Evolutionary conservation across 2,888 invertebrate species (phyloP), one percentile per base, ranked within the genome.

Genomic region (Eupithecia tripunctaria): DNA sequence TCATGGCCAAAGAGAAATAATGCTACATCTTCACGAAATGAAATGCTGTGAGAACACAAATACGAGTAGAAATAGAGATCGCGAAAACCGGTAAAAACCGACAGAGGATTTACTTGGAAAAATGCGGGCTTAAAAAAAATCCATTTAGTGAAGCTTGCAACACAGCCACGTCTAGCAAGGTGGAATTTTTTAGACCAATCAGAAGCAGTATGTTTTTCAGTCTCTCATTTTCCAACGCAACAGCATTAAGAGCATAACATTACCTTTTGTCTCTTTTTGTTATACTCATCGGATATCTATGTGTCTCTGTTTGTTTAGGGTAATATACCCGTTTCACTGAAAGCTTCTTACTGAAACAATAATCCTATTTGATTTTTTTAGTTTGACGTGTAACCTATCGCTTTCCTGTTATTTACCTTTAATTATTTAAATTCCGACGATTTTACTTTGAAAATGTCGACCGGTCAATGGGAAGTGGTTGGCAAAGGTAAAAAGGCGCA

Each of bases 391-490:
- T 93, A 89, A 89, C 86, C 85, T 89, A 86, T 86, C 86, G 86
- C 89, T 89, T 90, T 89, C 84, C 80, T 81, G 86, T 86, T 91
- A 91, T 91, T 92, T 93, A 91, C 89, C 88, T 89, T 87, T 88
- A 85, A 83, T 85, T 85, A 75, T 80, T 82, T 79, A 78, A 81
- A 81, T 81, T 81, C 78, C 79, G 65, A 68, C 59, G 69, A 79
- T 78, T 84, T 84, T 72, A 79, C 76, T 75, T 25, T 76, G 83
- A 91, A 77, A 80, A 94, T 94, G 94, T 93, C 94, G 79, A 92
- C 87, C 81, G 95, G 95, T 85, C 96, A 96, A 90, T 96, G 96
- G 96, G 96, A 96, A 95, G 95, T 96, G 80, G 96, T 96, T 73
- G 95, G 96, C 66, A 97, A 96, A 86, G 95, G 95, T 80, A 97